Base-by-base conservation (phyloP, 2,113 vertebrate species). In the Phylloscopus whistleri region DNA sequence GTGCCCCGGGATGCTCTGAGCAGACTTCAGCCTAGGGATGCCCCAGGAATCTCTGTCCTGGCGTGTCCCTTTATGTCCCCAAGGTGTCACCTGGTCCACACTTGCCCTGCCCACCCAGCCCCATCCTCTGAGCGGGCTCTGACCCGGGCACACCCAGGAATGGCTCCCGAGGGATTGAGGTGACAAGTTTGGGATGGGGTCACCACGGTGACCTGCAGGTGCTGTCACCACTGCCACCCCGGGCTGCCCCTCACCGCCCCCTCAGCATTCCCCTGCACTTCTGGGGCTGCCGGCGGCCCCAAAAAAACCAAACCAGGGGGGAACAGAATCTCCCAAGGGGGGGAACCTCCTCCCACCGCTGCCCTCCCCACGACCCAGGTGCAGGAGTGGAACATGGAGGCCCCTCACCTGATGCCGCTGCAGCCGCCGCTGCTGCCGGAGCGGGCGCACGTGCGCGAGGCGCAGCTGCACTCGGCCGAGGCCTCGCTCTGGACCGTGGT, bases 401-500 rank as follows among this genome's bases (percentile, higher is more conserved):
- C 97, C 19, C 97, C 97, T 52, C 95, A 96, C 84, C 35, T 97
- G 87, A 96, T 97, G 96, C 96, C 98, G 8, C 95, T 98, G 83
- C 98, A 98, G 91, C 97, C 98, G 1, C 97, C 98, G 19, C 85
- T 97, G 48, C 96, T 98, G 77, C 97, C 97, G 3, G 94, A 97
- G 75, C 94, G 96, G 37, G 91, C 96, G 7, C 97, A 97, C 24
- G 90, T 98, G 68, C 92, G 96, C 30, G 98, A 98, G 48, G 97
- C 98, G 0, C 98, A 98, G 68, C 94, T 98, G 23, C 98, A 98
- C 87, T 97, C 98, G 0, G 98, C 98, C 0, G 98, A 98, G 94
- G 98, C 98, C n/a, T 98, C 98, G 27, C 96, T 98, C 80, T 98
- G 98, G 98, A 98, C 98, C 1, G 98, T 98, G 76, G 98, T 98